Conservation (phyloP, 2,888 invertebrate species). For the Eupithecia abbreviata region DNA sequence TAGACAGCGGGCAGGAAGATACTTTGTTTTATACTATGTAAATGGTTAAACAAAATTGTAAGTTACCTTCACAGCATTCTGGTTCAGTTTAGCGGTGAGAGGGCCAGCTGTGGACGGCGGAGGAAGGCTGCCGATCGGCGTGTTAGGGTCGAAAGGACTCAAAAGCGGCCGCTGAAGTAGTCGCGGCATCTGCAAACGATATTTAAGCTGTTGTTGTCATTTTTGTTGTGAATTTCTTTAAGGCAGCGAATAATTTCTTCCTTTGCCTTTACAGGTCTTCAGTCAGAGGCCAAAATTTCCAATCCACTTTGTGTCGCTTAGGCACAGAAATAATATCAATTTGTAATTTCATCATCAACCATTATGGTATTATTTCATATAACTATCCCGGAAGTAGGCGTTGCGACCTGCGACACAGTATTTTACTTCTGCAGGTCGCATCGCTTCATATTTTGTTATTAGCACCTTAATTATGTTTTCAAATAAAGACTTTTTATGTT, state of each 20-base stretch:
- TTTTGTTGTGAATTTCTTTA: neutral
- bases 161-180: conserved; percentile 72
- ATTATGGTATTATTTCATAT: neutral
- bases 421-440: no score
- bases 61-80: conserved; percentile 84
- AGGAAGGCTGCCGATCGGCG: conserved; percentile 57
- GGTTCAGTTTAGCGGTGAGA: conserved; percentile 81
- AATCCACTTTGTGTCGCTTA: neutral
- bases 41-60: neutral
- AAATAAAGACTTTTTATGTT: no score
- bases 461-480: no score
- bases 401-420: no score
- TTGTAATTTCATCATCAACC: neutral
- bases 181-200: conserved; percentile 60
- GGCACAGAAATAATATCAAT: neutral
- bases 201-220: neutral
- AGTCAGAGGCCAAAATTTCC: neutral
- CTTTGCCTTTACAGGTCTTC: neutral
- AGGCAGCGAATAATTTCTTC: neutral
- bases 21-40: no score
- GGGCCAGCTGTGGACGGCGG: conserved; percentile 83
- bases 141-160: conserved; percentile 67
- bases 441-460: no score
- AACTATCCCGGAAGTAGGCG: no score
- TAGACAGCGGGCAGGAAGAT: no score